Evolutionary conservation across 2,113 vertebrate genomes (phyloP).

Genomic region (Garra rufa): DNA sequence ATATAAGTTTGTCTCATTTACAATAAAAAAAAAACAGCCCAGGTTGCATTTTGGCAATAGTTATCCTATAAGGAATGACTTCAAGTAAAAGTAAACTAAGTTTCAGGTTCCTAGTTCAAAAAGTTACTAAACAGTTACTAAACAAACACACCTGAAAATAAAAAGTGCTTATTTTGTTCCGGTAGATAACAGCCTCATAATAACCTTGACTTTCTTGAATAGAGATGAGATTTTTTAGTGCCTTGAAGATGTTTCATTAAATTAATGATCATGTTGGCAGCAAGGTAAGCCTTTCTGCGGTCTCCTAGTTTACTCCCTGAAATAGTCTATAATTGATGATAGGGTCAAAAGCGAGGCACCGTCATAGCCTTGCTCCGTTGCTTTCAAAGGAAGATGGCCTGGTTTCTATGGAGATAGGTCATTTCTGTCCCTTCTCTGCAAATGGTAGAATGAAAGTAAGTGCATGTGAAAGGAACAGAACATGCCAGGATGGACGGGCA

Average conservation of each 20-base stretch:
- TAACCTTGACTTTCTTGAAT: conserved; percentile 34
- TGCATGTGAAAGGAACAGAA: neutral
- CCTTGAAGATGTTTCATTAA: conserved; percentile 34
- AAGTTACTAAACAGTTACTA: neutral
- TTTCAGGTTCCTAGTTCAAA: neutral
- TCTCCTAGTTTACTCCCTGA: conserved; percentile 30
- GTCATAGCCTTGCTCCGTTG: conserved; percentile 2
- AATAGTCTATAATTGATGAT: conserved; percentile 24
- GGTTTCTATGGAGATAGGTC: conserved; percentile 43
- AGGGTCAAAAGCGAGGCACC: conserved; percentile 6
- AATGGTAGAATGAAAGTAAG: conserved; percentile 14
- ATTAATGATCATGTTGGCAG: conserved; percentile 35
- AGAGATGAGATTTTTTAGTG: conserved; percentile 17
- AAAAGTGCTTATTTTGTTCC: neutral
- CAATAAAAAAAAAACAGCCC: too few relatives aligned
- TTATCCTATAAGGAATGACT: too few relatives aligned
- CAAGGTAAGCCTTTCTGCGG: conserved; percentile 31
- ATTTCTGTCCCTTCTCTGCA: conserved; percentile 7
- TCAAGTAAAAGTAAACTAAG: neutral
- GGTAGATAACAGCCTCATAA: neutral
- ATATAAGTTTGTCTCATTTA: too few relatives aligned
- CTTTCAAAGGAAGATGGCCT: conserved; percentile 34
- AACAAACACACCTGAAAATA: conserved; percentile 4
- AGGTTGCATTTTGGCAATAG: too few relatives aligned
- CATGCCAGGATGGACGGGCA: neutral